phyloP scores from a whole-genome alignment of 2,797 vertebrate species.

The Myotis myotis region DNA sequence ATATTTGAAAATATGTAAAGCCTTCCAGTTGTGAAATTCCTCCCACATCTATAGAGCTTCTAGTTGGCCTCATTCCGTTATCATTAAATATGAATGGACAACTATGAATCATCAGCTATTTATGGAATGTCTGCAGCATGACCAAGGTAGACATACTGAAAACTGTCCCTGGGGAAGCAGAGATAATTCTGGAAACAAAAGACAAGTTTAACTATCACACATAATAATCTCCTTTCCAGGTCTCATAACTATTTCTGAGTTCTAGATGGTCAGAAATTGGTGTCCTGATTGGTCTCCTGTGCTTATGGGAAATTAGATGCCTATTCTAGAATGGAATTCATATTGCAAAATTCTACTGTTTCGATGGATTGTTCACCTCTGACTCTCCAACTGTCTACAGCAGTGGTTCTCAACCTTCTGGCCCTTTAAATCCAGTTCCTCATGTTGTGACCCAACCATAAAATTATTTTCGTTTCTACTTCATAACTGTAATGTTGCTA shows the following conservation, averaged over 20 bases:
- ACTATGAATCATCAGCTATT: conserved; percentile 26
- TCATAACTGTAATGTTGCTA: too few species aligned
- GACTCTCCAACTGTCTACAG: neutral
- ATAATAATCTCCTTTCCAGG: neutral
- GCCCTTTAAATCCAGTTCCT: too few species aligned
- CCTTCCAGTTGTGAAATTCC: conserved; percentile 6
- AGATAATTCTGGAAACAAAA: conserved; percentile 55
- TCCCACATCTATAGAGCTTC: neutral
- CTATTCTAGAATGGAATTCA: conserved; percentile 18
- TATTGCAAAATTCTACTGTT: neutral
- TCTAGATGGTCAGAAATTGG: conserved; percentile 17
- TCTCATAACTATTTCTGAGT: neutral
- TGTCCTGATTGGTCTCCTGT: neutral
- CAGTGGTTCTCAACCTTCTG: too few species aligned
- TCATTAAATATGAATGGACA: conserved; percentile 39
- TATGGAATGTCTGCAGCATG: neutral
- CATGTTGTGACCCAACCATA: too few species aligned
- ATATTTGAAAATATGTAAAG: neutral
- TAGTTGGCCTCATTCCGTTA: neutral
- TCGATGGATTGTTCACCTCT: neutral
- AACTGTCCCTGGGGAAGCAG: conserved; percentile 17
- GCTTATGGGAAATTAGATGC: neutral
- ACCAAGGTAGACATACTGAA: neutral
- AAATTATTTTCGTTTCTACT: too few species aligned
- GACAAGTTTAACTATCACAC: neutral